Evolutionary conservation across 1,140 invertebrate genomes (phyloP), one percentile per base, ranked within the genome.

Genomic region (Drosophila setifemur): DNA sequence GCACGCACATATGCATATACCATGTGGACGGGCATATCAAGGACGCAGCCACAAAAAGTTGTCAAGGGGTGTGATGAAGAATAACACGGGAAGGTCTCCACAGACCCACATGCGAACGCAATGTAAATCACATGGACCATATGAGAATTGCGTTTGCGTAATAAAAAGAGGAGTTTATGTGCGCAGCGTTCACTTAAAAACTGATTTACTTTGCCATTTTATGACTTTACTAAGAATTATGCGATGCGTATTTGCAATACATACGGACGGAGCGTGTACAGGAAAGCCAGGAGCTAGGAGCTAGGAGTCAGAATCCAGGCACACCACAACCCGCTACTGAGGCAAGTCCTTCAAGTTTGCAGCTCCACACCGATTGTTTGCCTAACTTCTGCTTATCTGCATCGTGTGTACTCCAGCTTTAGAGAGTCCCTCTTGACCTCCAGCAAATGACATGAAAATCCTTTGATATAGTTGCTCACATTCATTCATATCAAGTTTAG

Each of bases 171-270:
- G 73, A 72, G 66, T 66, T 82, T 76, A 81, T 82, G 60, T 58
- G 55, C 50, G 50, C 44, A 64, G 60, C 54, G 57, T 75, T 76
- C 39, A 44, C 40, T 63, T 48, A 70, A 55, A 66, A 75, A 75
- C 72, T 81, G 76, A 82, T 81, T 82, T 81, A 75, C 76, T 82
- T 82, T 58, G 60, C 54, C 67, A 82, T 82, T 73, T 76, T 81
- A 76, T 53, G 63, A 73, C 72, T 82, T 75, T 79, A 75, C 81
- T 75, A 82, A 82, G 76, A 82, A 68, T 82, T 75, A 79, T 79
- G 71, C 43, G 67, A 50, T 79, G 64, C 66, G 78, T 77, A 66
- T 78, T 78, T 79, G 60, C 76, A 50, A 73, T 70, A 66, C n/a
- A n/a, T n/a, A n/a, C n/a, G n/a, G n/a, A n/a, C 42, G 49, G 45